A percentile compares a stretch with the other conserved stretches of the same genome.
Evolutionary conservation across 2,797 vertebrate species (phyloP).

Genomic region (Notolabrus celidotus): DNA sequence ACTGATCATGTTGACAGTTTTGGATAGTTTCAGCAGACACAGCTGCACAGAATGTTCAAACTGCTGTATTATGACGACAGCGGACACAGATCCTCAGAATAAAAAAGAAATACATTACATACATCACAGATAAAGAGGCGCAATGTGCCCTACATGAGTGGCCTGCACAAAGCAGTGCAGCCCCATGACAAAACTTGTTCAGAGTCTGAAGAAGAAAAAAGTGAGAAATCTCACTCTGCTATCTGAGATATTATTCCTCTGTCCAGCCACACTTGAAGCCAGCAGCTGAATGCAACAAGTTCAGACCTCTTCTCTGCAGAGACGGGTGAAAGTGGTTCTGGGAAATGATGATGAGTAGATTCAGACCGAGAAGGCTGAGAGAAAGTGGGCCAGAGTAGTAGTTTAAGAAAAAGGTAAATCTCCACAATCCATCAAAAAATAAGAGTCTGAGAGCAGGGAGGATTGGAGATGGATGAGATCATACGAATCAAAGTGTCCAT

Average conservation of each 20-base stretch:
- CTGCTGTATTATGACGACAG: background rate
- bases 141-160: background rate
- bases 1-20: background rate
- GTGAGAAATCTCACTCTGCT: no score
- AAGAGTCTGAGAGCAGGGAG: slow-evolving; percentile 39
- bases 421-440: slow-evolving; percentile 38
- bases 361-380: slow-evolving; percentile 3
- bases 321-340: slow-evolving; percentile 25
- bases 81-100: background rate
- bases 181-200: no score
- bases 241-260: slow-evolving; percentile 5
- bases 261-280: background rate
- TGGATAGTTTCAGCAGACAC: background rate
- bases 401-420: slow-evolving; percentile 39
- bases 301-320: slow-evolving; percentile 7
- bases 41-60: background rate
- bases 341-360: slow-evolving; percentile 32
- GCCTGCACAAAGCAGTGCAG: no score
- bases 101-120: background rate
- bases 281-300: slow-evolving; percentile 25
- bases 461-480: slow-evolving; percentile 37
- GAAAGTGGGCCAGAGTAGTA: slow-evolving; percentile 17
- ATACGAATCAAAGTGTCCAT: slow-evolving; percentile 30
- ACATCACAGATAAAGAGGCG: background rate
- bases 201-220: background rate